Conservation (phyloP, 2,797 vertebrate species). For the Galagoides demidoff region DNA sequence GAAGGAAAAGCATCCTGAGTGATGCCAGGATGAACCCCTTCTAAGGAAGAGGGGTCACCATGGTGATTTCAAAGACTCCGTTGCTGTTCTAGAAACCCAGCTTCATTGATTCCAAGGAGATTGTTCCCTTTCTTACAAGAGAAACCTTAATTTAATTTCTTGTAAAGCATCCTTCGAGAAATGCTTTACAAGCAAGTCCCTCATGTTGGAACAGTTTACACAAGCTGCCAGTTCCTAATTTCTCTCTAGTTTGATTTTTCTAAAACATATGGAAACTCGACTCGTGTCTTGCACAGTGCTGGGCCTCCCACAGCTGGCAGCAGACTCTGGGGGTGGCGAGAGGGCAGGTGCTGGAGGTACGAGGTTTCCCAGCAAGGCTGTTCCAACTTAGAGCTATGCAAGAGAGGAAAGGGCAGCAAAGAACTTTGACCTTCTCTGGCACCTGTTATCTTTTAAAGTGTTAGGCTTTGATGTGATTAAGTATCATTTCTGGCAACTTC, state of each 20-base stretch:
- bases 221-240: background rate
- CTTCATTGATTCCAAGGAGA: constrained; percentile 1
- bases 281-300: background rate
- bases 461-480: constrained; percentile 62
- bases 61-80: background rate
- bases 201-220: background rate
- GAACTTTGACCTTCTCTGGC: constrained; percentile 61
- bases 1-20: background rate
- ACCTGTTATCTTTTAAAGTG: constrained; percentile 59
- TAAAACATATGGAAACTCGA: background rate
- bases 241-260: constrained; percentile 33
- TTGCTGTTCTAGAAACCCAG: background rate
- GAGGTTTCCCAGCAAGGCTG: constrained; percentile 40
- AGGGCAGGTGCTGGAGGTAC: background rate
- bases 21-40: background rate
- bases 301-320: background rate
- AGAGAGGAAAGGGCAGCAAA: background rate
- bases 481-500: constrained; percentile 61
- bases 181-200: background rate
- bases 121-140: background rate
- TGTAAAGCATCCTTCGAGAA: constrained; percentile 2
- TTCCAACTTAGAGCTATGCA: background rate
- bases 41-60: background rate
- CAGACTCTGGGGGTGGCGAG: background rate
- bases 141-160: constrained; percentile 41